Conservation (phyloP, 2,888 invertebrate genomes). For the Nesidiocoris tenuis region DNA sequence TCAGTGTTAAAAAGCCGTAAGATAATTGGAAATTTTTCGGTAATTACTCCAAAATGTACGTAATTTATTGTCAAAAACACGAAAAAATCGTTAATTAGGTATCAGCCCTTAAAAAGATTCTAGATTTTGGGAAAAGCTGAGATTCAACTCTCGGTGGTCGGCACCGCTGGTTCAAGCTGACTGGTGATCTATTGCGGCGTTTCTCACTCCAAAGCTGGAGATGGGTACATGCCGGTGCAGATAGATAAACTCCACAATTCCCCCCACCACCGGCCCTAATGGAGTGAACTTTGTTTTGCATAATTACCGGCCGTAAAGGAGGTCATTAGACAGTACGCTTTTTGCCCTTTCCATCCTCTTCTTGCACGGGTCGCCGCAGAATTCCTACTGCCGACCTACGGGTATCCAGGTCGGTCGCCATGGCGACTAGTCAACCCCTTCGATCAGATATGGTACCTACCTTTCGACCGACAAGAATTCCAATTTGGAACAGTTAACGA, state of each 20-base stretch:
- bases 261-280: not conserved
- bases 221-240: not conserved
- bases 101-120: too few species aligned
- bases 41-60: too few species aligned
- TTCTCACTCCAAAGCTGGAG: not conserved
- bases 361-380: not conserved
- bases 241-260: not conserved
- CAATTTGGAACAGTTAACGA: too few species aligned
- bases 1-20: too few species aligned
- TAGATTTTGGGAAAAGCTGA: too few species aligned
- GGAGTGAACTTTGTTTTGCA: constrained; percentile 30
- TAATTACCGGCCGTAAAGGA: constrained; percentile 49
- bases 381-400: not conserved
- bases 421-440: not conserved
- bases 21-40: too few species aligned
- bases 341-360: constrained; percentile 47
- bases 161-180: too few species aligned
- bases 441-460: too few species aligned
- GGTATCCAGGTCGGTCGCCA: not conserved
- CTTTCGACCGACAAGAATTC: too few species aligned
- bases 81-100: too few species aligned
- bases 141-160: too few species aligned
- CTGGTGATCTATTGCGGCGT: not conserved
- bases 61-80: too few species aligned
- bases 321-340: constrained; percentile 48